A percentile compares a stretch with the other conserved stretches of the same genome.
Evolutionary conservation across 92 coral and sea anemone genomes (phyloP).

Genomic region (Isaurus tuberculatus): DNA sequence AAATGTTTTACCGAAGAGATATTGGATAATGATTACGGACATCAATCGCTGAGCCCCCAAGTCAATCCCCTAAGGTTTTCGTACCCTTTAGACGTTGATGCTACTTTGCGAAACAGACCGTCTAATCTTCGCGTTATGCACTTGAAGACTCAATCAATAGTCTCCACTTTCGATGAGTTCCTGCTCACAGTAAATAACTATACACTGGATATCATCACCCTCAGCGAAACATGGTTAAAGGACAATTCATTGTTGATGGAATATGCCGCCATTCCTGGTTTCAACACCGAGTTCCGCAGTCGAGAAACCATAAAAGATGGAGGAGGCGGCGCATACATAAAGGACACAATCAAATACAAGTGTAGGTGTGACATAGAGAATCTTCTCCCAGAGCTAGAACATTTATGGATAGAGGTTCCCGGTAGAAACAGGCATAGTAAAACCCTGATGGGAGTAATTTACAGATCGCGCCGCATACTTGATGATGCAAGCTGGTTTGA

Average conservation of each 20-base stretch:
- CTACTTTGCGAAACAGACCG: constrained; percentile 29
- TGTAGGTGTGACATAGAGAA: constrained; percentile 34
- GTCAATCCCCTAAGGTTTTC: constrained; percentile 3
- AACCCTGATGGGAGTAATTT: constrained; percentile 24
- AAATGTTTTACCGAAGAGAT: constrained; percentile 37
- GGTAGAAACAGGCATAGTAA: constrained; percentile 36
- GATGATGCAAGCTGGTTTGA: constrained; percentile 43
- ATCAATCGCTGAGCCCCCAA: constrained; percentile 33
- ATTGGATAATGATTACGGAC: constrained; percentile 30
- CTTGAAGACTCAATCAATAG: constrained; percentile 25
- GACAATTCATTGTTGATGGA: constrained; percentile 17
- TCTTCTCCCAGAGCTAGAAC: constrained; percentile 38
- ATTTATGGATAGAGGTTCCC: constrained; percentile 22
- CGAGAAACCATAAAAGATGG: constrained; percentile 38
- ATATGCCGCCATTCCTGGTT: constrained; percentile 36
- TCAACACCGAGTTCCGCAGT: constrained; percentile 38
- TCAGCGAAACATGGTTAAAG: constrained; percentile 32
- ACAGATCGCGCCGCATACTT: constrained; percentile 33
- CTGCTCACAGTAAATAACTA: constrained; percentile 39
- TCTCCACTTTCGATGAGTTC: constrained; percentile 30
- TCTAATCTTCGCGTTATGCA: constrained; percentile 29
- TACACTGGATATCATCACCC: constrained; percentile 38
- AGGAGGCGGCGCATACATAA: constrained; percentile 39
- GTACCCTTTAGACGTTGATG: constrained; percentile 19
- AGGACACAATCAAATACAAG: constrained; percentile 38